phyloP scores from a whole-genome alignment of 2,113 vertebrate species.

The Aleadryas rufinucha region DNA sequence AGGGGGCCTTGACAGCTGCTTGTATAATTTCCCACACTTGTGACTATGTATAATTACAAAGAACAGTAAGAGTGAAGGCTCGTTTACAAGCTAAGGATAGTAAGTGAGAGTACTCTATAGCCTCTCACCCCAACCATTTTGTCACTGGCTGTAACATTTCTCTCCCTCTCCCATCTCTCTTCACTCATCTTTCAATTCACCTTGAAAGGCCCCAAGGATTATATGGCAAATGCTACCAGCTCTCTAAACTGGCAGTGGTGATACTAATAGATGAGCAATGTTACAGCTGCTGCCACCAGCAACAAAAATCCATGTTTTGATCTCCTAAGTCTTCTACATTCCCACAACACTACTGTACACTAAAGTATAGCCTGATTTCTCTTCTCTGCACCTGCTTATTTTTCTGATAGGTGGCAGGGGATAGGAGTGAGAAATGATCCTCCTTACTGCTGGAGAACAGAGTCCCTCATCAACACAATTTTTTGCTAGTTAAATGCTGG shows the following conservation, averaged over 20 bases:
- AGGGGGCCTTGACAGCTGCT: background rate
- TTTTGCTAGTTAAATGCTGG: background rate
- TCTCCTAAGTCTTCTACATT: background rate
- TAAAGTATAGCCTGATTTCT: background rate
- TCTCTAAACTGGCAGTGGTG: background rate
- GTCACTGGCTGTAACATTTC: background rate
- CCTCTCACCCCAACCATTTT: background rate
- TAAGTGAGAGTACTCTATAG: background rate
- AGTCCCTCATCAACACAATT: background rate
- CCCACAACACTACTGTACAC: background rate
- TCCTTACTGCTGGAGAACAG: background rate
- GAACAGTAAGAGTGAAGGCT: background rate
- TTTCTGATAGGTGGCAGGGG: background rate
- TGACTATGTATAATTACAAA: background rate
- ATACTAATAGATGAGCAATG: background rate
- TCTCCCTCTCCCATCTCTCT: background rate
- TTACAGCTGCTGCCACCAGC: background rate
- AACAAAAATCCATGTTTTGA: background rate
- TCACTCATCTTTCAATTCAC: background rate
- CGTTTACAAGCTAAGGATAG: background rate
- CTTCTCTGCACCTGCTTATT: background rate
- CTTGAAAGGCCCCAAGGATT: background rate
- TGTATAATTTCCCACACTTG: background rate
- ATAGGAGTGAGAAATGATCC: background rate
- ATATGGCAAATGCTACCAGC: background rate